Percentiles rank a stretch among this genome's conserved stretches.
These are phyloP conservation scores for Cephus runcator DNA, from an alignment of 2,888 invertebrate genomes.

Conservation along the genomic window DNA sequence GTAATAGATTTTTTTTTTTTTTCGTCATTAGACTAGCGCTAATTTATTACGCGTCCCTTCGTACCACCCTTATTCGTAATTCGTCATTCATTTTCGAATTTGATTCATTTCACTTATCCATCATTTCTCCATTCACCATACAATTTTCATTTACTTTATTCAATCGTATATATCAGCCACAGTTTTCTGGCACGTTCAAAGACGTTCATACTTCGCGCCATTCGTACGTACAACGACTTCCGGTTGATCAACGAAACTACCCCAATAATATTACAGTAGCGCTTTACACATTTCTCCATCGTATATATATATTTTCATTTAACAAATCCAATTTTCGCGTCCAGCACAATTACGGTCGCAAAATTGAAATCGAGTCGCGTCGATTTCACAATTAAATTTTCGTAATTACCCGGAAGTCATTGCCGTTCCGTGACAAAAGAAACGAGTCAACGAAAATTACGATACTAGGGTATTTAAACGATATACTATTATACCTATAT, in stretches of 20 bases:
- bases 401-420: background rate
- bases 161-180: background rate
- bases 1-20: background rate
- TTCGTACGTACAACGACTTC: background rate
- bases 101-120: background rate
- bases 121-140: conserved; percentile 6
- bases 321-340: background rate
- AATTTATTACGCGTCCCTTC: conserved; percentile 6
- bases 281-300: background rate
- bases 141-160: conserved; percentile 5
- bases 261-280: background rate
- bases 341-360: background rate
- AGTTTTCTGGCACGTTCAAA: background rate
- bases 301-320: background rate
- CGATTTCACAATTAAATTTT: background rate
- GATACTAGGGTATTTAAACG: conserved; percentile 7
- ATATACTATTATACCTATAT: conserved; percentile 16
- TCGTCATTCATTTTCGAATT: background rate
- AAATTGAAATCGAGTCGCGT: background rate
- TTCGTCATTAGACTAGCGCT: conserved; percentile 2
- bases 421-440: conserved; percentile 2
- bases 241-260: background rate
- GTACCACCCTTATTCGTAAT: background rate
- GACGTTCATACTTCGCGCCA: background rate
- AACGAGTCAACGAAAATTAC: conserved; percentile 16